Conservation (phyloP, 2,888 invertebrate genomes). For the Meghimatium bilineatum region DNA sequence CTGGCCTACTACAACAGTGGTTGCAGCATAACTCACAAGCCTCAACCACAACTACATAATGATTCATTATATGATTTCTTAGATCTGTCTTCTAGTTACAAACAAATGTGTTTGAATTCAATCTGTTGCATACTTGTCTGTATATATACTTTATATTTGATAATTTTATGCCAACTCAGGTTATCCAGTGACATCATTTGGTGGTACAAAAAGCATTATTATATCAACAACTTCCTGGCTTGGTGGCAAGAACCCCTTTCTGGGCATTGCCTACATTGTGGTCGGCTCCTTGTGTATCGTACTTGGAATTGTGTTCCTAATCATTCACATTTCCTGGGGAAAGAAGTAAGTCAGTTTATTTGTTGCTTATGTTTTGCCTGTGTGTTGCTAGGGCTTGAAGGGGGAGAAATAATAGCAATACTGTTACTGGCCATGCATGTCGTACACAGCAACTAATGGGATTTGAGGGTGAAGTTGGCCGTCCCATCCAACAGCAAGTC, state of each 20-base stretch:
- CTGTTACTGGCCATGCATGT: no score
- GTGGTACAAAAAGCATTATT: conserved; percentile 96
- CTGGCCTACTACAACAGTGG: no score
- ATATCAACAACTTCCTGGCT: conserved; percentile 96
- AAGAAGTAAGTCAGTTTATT: conserved; percentile 88
- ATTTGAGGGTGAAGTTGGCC: no score
- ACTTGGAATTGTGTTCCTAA: conserved; percentile 91
- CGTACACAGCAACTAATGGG: no score
- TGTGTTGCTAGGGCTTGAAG: neutral
- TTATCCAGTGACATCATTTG: conserved; percentile 93
- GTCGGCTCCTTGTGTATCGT: conserved; percentile 95
- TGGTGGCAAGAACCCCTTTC: conserved; percentile 98
- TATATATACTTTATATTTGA: neutral
- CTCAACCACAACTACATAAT: no score
- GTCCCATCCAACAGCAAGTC: no score
- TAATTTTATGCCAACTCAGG: conserved; percentile 68
- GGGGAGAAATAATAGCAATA: no score
- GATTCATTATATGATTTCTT: no score
- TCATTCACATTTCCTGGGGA: conserved; percentile 97
- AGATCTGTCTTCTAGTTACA: no score
- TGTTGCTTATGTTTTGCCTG: neutral
- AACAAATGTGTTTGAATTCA: no score
- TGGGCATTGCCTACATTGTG: conserved; percentile 98
- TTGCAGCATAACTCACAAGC: no score
- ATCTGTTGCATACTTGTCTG: neutral